Percentiles rank a stretch among this genome's conserved stretches.
Evolutionary conservation across 2,113 vertebrate species (phyloP).

Genomic region (Caranx melampygus): DNA sequence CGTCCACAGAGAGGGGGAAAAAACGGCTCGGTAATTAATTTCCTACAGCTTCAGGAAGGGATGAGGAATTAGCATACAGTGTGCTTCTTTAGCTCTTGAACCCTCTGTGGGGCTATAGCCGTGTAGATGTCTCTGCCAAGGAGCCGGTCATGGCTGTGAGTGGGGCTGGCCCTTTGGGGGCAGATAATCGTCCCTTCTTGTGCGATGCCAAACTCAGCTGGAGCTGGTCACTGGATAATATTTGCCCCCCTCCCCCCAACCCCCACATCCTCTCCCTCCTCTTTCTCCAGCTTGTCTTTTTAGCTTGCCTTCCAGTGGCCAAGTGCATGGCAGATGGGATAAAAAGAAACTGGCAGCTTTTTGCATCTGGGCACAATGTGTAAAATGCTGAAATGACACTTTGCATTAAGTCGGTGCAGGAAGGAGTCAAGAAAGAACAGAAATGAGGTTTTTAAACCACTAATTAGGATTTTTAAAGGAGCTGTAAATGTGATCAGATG

Average conservation of each 20-base stretch:
- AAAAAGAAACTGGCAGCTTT: constrained; percentile 41
- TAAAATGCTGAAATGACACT: constrained; percentile 27
- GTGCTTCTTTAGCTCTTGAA: constrained; percentile 28
- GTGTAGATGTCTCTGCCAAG: constrained; percentile 54
- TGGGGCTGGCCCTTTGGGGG: constrained; percentile 40
- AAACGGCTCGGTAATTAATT: constrained; percentile 53
- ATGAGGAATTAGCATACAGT: constrained; percentile 42
- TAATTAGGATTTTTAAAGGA: too few relatives aligned
- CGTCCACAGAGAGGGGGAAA: constrained; percentile 21
- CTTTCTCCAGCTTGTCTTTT: constrained; percentile 31
- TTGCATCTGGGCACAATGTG: constrained; percentile 13
- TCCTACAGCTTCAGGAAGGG: constrained; percentile 43
- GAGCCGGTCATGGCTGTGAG: constrained; percentile 42
- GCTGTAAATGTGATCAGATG: too few relatives aligned
- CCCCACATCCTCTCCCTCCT: constrained; percentile 11
- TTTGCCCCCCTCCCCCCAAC: not conserved
- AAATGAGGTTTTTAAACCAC: too few relatives aligned
- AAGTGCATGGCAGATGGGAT: constrained; percentile 25
- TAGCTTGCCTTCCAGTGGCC: constrained; percentile 26
- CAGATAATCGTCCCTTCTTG: constrained; percentile 67
- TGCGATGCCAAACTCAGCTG: constrained; percentile 48
- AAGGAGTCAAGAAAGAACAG: not conserved
- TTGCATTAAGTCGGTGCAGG: constrained; percentile 15
- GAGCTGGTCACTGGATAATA: constrained; percentile 45
- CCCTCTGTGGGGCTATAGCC: constrained; percentile 44